Conservation (phyloP, 2,888 invertebrate genomes). For the Argyresthia goedartella region DNA sequence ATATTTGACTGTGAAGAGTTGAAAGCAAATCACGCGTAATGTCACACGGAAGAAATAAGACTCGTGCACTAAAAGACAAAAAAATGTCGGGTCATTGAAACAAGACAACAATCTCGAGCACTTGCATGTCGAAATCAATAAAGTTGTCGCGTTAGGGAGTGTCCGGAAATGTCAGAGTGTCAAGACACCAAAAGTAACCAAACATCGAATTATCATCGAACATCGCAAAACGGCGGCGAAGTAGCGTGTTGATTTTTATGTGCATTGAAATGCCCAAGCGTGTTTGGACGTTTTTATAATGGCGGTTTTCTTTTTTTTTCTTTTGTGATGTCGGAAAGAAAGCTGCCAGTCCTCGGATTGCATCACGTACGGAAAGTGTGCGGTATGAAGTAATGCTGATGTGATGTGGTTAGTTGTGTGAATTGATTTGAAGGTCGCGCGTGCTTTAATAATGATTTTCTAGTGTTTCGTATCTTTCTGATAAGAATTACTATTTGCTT, state of each 20-base stretch:
- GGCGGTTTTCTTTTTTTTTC: constrained; percentile 1
- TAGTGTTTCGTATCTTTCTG: too few relatives aligned
- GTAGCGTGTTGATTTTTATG: constrained; percentile 6
- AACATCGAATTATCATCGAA: background rate
- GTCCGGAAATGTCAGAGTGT: background rate
- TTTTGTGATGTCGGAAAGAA: constrained; percentile 12
- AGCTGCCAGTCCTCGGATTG: constrained; percentile 4
- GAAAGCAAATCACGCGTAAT: too few relatives aligned
- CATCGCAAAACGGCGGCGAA: background rate
- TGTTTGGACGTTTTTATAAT: background rate
- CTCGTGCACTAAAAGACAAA: too few relatives aligned
- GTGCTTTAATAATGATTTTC: background rate
- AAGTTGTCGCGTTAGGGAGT: background rate
- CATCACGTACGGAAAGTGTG: background rate
- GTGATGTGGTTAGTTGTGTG: background rate
- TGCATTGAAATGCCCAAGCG: constrained; percentile 9
- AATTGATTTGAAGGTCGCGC: too few relatives aligned
- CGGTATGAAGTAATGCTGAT: background rate
- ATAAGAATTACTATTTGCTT: too few relatives aligned
- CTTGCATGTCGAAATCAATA: too few relatives aligned
- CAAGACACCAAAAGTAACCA: background rate
- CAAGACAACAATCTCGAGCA: too few relatives aligned
- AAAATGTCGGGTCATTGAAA: too few relatives aligned
- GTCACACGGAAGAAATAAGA: too few relatives aligned
- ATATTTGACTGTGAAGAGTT: too few relatives aligned